Percentiles rank a stretch among this genome's conserved stretches.
Evolutionary conservation across 1,140 invertebrate species (phyloP).

Genomic region (Agrilus planipennis): DNA sequence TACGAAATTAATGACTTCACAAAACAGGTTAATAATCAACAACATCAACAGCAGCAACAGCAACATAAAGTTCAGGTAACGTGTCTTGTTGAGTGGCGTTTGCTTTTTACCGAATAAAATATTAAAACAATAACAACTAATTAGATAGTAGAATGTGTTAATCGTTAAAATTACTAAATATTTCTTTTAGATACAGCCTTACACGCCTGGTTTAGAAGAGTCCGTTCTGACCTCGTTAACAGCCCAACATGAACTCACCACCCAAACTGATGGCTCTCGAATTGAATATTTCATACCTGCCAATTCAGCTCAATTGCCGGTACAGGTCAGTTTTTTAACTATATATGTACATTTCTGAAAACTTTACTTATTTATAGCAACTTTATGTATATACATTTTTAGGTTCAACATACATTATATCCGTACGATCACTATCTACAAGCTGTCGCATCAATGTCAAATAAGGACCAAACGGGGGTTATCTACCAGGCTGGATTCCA

Average conservation of each 20-base stretch:
- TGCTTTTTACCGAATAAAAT: no score
- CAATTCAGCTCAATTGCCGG: constrained; percentile 30
- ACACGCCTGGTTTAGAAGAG: constrained; percentile 27
- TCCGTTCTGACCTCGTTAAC: constrained; percentile 28
- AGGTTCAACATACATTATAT: constrained; percentile 25
- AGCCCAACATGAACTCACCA: constrained; percentile 19
- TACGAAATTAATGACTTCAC: constrained; percentile 39
- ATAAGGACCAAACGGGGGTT: constrained; percentile 24
- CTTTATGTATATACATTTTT: constrained; percentile 1
- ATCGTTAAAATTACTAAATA: no score
- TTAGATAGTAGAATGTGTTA: no score
- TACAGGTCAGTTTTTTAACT: constrained; percentile 18
- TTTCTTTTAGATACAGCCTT: constrained; percentile 22
- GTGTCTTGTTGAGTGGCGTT: no score
- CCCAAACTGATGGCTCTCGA: constrained; percentile 20
- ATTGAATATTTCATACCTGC: constrained; percentile 43
- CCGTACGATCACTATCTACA: constrained; percentile 29
- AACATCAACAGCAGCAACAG: constrained; percentile 14
- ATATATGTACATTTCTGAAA: background rate
- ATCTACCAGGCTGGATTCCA: constrained; percentile 36
- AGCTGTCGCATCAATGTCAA: constrained; percentile 16
- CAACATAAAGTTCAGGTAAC: constrained; percentile 7
- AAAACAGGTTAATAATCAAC: constrained; percentile 32
- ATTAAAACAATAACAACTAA: no score
- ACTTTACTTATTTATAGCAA: background rate